These are phyloP conservation scores for Salmo trutta DNA, from an alignment of 2,797 vertebrate genomes.

Conservation along the genomic window DNA sequence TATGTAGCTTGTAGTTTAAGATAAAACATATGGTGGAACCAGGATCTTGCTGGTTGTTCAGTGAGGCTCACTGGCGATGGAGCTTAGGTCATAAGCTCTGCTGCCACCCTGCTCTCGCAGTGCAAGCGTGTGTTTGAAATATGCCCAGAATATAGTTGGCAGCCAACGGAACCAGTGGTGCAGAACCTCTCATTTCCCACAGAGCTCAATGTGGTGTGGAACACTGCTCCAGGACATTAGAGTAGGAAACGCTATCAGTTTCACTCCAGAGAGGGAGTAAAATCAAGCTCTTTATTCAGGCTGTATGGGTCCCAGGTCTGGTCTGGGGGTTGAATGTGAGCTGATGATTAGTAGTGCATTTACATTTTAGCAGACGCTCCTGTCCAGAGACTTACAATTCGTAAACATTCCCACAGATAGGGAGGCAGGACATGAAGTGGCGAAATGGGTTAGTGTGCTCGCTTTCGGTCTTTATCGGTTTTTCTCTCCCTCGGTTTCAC, in stretches of 20 bases:
- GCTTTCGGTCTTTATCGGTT: background rate
- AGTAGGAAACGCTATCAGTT: constrained; percentile 12
- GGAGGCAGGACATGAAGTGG: constrained; percentile 5
- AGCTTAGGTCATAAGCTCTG: background rate
- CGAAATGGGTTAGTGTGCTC: no score
- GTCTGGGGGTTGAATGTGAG: constrained; percentile 4
- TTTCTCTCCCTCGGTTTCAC: background rate
- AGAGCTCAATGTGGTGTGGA: constrained; percentile 41
- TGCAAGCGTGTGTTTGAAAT: background rate
- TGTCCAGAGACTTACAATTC: background rate
- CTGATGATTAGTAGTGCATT: constrained; percentile 9
- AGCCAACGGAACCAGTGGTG: constrained; percentile 28
- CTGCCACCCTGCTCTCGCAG: constrained; percentile 7
- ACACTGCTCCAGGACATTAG: constrained; percentile 22
- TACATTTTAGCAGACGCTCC: no score
- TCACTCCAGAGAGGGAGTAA: constrained; percentile 12
- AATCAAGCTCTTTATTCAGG: constrained; percentile 6
- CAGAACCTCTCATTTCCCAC: constrained; percentile 48
- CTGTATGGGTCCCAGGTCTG: constrained; percentile 14
- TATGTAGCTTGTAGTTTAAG: background rate
- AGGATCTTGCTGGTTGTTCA: background rate
- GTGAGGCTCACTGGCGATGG: background rate
- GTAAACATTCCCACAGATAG: constrained; percentile 9
- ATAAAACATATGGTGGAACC: background rate
- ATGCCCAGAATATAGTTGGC: constrained; percentile 19